Evolutionary conservation across 1,140 invertebrate species (phyloP).

Genomic region (Cyphomyrmex costatus): DNA sequence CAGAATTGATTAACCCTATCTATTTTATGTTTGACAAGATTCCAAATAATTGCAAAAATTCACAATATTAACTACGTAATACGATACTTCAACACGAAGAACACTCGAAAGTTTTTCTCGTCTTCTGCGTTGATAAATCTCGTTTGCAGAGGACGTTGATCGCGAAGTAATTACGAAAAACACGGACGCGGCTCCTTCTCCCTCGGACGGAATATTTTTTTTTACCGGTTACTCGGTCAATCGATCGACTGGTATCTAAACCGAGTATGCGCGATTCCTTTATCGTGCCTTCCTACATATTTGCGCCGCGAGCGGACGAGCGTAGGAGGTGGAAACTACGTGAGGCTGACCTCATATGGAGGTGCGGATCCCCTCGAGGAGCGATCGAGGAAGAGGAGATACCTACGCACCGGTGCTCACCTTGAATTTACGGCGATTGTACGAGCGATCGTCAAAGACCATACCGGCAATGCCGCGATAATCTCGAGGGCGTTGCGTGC

Average conservation of each 20-base stretch:
- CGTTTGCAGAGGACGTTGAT: not conserved
- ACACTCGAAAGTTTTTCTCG: not conserved
- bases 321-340: slow-evolving; percentile 62
- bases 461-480: not conserved
- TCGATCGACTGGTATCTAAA: slow-evolving; percentile 48
- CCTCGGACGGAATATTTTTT: not conserved
- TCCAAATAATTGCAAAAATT: not conserved
- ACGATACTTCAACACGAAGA: not conserved
- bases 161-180: not conserved
- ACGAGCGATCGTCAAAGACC: slow-evolving; percentile 34
- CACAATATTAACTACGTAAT: not conserved
- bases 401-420: slow-evolving; percentile 60
- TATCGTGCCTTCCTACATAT: slow-evolving; percentile 35
- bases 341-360: slow-evolving; percentile 66
- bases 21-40: not conserved
- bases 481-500: not conserved
- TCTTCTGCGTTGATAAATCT: not conserved
- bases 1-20: not conserved
- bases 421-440: slow-evolving; percentile 42
- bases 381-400: slow-evolving; percentile 66
- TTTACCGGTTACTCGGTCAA: slow-evolving; percentile 28
- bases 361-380: slow-evolving; percentile 36
- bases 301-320: slow-evolving; percentile 22
- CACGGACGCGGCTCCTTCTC: not conserved
- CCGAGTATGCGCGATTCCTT: slow-evolving; percentile 24